These are phyloP conservation scores for Pseudococcus jackbeardsleyi DNA, from an alignment of 2,888 invertebrate species.

Conservation along the genomic window DNA sequence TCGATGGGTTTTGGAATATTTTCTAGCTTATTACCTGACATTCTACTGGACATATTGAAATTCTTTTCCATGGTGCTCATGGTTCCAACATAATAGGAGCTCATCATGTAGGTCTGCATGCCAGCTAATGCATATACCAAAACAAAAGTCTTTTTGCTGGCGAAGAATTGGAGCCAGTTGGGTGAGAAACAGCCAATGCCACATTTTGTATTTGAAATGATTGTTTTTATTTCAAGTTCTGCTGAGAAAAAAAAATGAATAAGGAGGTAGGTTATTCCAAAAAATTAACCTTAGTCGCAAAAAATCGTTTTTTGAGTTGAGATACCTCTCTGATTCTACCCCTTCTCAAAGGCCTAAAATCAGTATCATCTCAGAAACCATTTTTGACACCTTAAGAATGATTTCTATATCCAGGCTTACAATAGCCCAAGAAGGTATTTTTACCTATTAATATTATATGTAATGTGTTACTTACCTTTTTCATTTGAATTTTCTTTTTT, in stretches of 20 bases:
- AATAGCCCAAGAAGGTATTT: too few relatives aligned
- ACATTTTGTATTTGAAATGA: conserved; percentile 66
- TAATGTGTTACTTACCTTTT: background rate
- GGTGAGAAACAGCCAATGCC: conserved; percentile 67
- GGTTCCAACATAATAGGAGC: conserved; percentile 77
- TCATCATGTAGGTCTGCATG: conserved; percentile 77
- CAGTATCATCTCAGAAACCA: too few relatives aligned
- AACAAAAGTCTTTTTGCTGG: conserved; percentile 76
- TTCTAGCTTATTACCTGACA: conserved; percentile 73
- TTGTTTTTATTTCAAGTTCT: background rate
- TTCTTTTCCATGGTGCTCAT: conserved; percentile 78
- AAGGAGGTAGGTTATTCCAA: background rate
- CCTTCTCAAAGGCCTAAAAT: too few relatives aligned
- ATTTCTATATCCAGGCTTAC: too few relatives aligned
- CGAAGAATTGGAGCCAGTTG: conserved; percentile 74
- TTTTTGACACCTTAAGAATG: too few relatives aligned
- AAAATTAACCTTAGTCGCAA: too few relatives aligned
- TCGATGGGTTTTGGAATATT: too few relatives aligned
- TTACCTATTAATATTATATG: background rate
- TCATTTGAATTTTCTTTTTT: background rate
- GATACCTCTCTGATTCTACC: too few relatives aligned
- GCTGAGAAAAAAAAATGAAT: background rate
- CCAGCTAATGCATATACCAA: conserved; percentile 76
- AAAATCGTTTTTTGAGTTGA: too few relatives aligned
- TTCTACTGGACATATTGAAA: conserved; percentile 79